Percentiles rank a stretch among this genome's conserved stretches.
phyloP scores from a whole-genome alignment of 2,888 invertebrate species.

The Rhimphoctona megacephalus region DNA sequence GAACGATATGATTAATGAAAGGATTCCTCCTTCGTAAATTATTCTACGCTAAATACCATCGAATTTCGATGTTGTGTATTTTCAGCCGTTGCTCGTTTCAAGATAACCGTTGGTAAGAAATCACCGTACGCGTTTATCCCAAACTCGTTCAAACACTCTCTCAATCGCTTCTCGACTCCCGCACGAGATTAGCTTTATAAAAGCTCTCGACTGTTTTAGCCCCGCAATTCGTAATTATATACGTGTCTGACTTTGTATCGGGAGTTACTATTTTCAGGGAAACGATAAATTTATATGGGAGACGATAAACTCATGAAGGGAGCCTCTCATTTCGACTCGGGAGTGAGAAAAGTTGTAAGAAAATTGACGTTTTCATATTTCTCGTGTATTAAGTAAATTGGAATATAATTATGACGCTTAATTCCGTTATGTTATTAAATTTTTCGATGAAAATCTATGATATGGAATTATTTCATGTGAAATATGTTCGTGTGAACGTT shows the following conservation, averaged over 20 bases:
- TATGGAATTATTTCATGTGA: background rate
- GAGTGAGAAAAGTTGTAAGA: conserved; percentile 17
- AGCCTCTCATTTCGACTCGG: background rate
- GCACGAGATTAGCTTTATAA: conserved; percentile 23
- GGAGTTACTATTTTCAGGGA: background rate
- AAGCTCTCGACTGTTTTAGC: conserved; percentile 50
- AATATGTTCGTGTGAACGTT: background rate
- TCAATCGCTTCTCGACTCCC: background rate
- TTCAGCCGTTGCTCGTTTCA: conserved; percentile 49
- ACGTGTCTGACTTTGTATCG: background rate
- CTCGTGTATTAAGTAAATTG: background rate
- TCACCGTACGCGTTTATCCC: background rate
- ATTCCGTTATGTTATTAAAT: conserved; percentile 73
- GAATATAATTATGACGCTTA: conserved; percentile 78
- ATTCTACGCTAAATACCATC: conserved; percentile 22
- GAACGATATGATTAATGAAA: conserved; percentile 60
- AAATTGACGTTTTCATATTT: background rate
- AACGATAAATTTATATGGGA: conserved; percentile 35
- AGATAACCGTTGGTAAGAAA: conserved; percentile 73
- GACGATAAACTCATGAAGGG: conserved; percentile 16
- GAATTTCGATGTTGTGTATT: conserved; percentile 42
- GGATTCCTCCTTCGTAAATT: conserved; percentile 38
- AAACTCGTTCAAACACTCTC: conserved; percentile 8
- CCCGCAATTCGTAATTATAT: conserved; percentile 36
- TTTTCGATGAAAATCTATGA: background rate